phyloP scores from a whole-genome alignment of 2,113 vertebrate genomes.

The Chloroceryle aenea region DNA sequence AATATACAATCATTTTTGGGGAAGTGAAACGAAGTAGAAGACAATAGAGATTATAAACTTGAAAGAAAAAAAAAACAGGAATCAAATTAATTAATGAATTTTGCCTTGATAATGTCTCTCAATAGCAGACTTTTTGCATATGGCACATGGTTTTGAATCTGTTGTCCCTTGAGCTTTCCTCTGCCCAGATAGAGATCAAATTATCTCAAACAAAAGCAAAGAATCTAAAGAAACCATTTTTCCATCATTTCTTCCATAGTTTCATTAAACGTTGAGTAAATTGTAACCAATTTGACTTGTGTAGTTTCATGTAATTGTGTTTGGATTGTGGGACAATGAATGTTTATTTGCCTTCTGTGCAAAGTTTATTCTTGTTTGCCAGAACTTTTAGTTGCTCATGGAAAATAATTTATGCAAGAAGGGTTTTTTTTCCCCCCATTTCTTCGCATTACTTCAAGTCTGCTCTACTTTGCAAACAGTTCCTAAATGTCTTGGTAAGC shows the following conservation, averaged over 20 bases:
- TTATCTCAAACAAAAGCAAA: slow-evolving; percentile 27
- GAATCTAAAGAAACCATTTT: slow-evolving; percentile 30
- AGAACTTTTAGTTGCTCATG: background rate
- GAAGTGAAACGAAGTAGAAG: background rate
- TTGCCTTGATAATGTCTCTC: slow-evolving; percentile 57
- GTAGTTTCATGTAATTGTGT: background rate
- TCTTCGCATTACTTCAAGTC: slow-evolving; percentile 12
- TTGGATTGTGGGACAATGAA: background rate
- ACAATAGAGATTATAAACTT: slow-evolving; percentile 32
- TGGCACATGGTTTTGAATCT: slow-evolving; percentile 54
- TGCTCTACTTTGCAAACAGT: slow-evolving; percentile 55
- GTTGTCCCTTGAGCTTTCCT: slow-evolving; percentile 42
- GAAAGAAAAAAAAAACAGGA: slow-evolving; percentile 34
- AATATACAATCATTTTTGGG: slow-evolving; percentile 46
- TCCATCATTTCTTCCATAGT: background rate
- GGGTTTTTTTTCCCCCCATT: background rate
- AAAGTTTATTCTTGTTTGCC: background rate
- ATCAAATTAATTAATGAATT: slow-evolving; percentile 67
- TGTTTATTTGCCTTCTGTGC: background rate
- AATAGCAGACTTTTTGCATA: slow-evolving; percentile 47
- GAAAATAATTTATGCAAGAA: slow-evolving; percentile 1
- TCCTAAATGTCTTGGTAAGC: slow-evolving; percentile 55
- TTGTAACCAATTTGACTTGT: slow-evolving; percentile 9
- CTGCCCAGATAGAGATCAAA: slow-evolving; percentile 26
- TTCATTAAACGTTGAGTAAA: background rate